A percentile compares a stretch with the other conserved stretches of the same genome.
phyloP scores from a whole-genome alignment of 2,888 invertebrate species.

The Epinotia ramella region DNA sequence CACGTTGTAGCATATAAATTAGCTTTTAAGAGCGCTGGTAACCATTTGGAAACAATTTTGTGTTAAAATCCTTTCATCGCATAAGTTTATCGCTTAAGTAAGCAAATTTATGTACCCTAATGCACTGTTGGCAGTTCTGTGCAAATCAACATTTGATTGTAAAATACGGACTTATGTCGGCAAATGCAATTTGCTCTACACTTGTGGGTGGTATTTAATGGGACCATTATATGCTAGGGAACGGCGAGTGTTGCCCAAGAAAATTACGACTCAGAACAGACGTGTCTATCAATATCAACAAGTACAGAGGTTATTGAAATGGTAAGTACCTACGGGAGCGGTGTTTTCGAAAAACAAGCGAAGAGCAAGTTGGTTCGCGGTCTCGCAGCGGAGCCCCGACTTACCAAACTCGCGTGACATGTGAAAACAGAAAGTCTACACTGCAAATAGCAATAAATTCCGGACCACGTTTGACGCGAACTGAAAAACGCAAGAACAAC shows the following conservation, averaged over 20 bases:
- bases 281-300: constrained; percentile 59
- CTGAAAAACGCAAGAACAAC: constrained; percentile 75
- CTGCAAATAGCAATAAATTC: constrained; percentile 80
- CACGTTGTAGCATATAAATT: constrained; percentile 65
- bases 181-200: constrained; percentile 80
- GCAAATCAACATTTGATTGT: constrained; percentile 83
- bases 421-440: constrained; percentile 75
- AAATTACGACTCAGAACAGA: constrained; percentile 70
- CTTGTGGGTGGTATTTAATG: constrained; percentile 83
- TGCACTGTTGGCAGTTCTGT: constrained; percentile 74
- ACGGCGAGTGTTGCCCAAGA: constrained; percentile 76
- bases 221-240: constrained; percentile 73
- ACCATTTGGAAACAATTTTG: constrained; percentile 69
- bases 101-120: constrained; percentile 80
- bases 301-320: constrained; percentile 33
- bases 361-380: constrained; percentile 41
- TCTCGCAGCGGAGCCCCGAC: constrained; percentile 50
- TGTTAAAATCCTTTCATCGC: constrained; percentile 66
- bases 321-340: constrained; percentile 34
- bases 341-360: constrained; percentile 46
- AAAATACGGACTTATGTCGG: constrained; percentile 77
- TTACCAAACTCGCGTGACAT: constrained; percentile 69
- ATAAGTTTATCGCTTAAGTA: constrained; percentile 75
- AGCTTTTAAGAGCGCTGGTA: constrained; percentile 67
- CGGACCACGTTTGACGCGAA: constrained; percentile 74